Evolutionary conservation across 2,113 vertebrate species (phyloP).

Genomic region (Heterotilapia buettikoferi): DNA sequence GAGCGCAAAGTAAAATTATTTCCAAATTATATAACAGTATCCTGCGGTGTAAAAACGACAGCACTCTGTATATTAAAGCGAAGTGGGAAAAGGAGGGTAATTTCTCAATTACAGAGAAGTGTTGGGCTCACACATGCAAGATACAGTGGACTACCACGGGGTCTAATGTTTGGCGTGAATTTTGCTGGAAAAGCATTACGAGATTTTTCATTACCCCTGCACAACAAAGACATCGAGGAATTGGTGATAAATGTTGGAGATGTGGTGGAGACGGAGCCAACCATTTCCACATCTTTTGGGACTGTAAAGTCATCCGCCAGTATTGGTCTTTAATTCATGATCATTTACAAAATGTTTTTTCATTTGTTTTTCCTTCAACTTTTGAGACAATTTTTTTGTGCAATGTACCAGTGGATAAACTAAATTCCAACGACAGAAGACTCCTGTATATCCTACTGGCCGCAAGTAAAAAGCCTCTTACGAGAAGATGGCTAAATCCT

Average conservation of each 20-base stretch:
- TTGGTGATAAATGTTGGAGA: not conserved
- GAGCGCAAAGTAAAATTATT: too few relatives aligned
- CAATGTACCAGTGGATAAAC: not conserved
- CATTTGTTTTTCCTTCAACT: not conserved
- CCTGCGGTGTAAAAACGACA: too few relatives aligned
- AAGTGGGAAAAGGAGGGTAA: too few relatives aligned
- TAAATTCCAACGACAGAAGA: not conserved
- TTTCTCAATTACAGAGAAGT: too few relatives aligned
- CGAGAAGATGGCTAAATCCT: not conserved
- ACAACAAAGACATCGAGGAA: not conserved
- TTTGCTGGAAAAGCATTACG: too few relatives aligned
- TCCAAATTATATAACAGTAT: rapidly evolving
- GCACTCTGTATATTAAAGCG: too few relatives aligned
- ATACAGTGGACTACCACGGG: too few relatives aligned
- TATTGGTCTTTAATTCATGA: not conserved
- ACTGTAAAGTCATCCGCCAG: not conserved
- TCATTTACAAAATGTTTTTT: not conserved
- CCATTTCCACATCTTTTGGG: not conserved
- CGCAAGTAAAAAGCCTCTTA: not conserved
- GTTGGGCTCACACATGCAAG: too few relatives aligned
- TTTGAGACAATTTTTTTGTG: not conserved
- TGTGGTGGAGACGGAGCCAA: not conserved
- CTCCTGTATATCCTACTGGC: not conserved
- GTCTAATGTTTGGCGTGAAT: too few relatives aligned
- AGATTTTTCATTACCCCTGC: not conserved